Conservation (phyloP, 2,797 vertebrate genomes). For the Hirundo rustica region DNA sequence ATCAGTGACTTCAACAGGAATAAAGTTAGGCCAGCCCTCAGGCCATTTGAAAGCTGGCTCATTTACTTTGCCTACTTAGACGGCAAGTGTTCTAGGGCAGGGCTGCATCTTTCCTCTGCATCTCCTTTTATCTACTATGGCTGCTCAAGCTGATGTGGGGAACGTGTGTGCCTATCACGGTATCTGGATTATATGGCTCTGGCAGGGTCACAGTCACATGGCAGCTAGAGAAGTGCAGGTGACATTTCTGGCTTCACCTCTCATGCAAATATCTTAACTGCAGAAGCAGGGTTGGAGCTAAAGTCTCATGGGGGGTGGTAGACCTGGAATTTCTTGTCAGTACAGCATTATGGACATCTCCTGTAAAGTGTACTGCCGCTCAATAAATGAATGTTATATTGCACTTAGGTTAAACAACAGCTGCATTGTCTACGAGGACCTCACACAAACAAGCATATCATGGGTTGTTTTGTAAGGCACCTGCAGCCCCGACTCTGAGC, state of each 20-base stretch:
- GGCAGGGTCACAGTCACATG: neutral
- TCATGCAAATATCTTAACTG: neutral
- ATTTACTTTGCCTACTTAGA: neutral
- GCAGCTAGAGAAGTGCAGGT: neutral
- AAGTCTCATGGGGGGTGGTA: neutral
- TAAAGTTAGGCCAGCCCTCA: conserved; percentile 52
- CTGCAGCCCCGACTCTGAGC: neutral
- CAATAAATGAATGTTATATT: neutral
- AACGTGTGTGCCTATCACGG: accelerated
- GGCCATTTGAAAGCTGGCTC: conserved; percentile 16
- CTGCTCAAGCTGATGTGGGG: accelerated
- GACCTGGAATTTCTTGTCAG: neutral
- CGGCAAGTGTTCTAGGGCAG: neutral
- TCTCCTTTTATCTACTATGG: neutral
- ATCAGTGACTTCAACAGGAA: conserved; percentile 25
- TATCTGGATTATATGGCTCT: neutral
- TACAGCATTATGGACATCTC: neutral
- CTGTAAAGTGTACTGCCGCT: neutral
- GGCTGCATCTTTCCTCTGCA: neutral
- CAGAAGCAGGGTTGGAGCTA: neutral
- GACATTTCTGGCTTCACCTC: neutral
- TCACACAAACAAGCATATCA: neutral
- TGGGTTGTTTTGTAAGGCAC: neutral
- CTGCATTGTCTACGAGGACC: neutral
- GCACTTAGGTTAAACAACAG: neutral